phyloP scores from a whole-genome alignment of 2,113 vertebrate genomes.

The Microcebus ravelobensis region DNA sequence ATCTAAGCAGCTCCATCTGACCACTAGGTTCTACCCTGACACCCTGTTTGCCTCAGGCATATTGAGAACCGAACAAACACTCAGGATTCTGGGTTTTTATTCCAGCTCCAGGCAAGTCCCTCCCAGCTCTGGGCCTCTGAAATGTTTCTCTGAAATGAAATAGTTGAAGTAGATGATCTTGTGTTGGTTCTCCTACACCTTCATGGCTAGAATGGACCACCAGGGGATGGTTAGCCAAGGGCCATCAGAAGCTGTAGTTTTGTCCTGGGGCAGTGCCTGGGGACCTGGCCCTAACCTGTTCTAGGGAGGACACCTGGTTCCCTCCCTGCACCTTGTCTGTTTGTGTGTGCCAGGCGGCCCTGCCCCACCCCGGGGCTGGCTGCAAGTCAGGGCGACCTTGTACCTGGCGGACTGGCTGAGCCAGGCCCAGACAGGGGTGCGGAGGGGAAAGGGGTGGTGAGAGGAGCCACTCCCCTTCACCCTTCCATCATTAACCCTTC shows the following conservation, averaged over 20 bases:
- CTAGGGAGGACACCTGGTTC: conserved; percentile 70
- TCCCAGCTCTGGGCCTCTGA: neutral
- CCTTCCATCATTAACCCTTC: conserved; percentile 69
- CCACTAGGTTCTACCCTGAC: neutral
- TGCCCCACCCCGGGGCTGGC: conserved; percentile 78
- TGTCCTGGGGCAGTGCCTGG: conserved; percentile 51
- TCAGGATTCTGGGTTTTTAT: neutral
- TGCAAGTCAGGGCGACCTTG: conserved; percentile 79
- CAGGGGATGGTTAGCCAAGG: neutral
- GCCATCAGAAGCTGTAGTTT: conserved; percentile 23
- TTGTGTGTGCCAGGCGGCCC: conserved; percentile 68
- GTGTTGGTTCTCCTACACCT: neutral
- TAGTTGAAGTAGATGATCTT: neutral
- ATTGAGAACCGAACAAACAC: neutral
- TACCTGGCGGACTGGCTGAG: conserved; percentile 78
- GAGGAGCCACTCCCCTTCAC: conserved; percentile 55
- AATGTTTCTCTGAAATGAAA: conserved; percentile 46
- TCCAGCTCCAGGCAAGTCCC: neutral
- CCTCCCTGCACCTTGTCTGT: conserved; percentile 56
- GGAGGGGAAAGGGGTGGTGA: conserved; percentile 37
- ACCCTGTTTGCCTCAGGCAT: neutral
- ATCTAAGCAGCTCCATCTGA: neutral
- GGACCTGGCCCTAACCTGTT: conserved; percentile 75
- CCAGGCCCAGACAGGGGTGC: conserved; percentile 69
- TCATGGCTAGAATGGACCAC: neutral